Conservation (phyloP, 2,797 vertebrate genomes). For the Liasis olivaceus region DNA sequence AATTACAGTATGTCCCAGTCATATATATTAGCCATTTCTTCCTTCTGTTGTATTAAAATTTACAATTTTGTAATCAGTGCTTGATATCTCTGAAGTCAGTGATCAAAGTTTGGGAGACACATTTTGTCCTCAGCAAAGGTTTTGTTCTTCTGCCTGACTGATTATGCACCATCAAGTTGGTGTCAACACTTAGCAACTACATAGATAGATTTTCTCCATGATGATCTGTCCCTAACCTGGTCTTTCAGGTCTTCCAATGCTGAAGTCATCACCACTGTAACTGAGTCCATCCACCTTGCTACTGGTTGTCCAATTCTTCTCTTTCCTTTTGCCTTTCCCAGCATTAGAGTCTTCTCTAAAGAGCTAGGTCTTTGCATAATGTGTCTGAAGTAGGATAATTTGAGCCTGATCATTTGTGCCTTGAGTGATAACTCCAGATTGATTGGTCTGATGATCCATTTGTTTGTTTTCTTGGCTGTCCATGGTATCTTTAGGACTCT, state of each 20-base stretch:
- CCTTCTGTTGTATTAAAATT: neutral
- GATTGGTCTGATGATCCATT: neutral
- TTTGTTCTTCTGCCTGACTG: neutral
- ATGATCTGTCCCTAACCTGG: neutral
- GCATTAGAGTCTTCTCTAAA: neutral
- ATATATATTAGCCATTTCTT: neutral
- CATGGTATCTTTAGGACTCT: neutral
- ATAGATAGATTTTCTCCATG: neutral
- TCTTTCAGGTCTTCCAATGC: neutral
- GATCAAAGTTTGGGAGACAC: neutral
- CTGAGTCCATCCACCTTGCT: neutral
- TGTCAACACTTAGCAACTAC: neutral
- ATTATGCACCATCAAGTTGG: neutral
- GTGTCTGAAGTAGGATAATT: neutral
- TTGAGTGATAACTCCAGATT: neutral
- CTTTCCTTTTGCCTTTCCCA: neutral
- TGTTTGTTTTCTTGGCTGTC: neutral
- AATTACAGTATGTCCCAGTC: neutral
- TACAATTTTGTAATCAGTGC: neutral
- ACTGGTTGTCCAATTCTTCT: neutral
- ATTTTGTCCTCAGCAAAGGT: neutral
- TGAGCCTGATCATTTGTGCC: neutral
- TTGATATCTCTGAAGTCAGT: neutral
- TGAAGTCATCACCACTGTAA: neutral
- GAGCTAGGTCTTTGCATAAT: neutral